A percentile compares a stretch with the other conserved stretches of the same genome.
These are phyloP conservation scores for Stichodactyla mertensii DNA, from an alignment of 64 coral and sea anemone genomes.

Conservation along the genomic window DNA sequence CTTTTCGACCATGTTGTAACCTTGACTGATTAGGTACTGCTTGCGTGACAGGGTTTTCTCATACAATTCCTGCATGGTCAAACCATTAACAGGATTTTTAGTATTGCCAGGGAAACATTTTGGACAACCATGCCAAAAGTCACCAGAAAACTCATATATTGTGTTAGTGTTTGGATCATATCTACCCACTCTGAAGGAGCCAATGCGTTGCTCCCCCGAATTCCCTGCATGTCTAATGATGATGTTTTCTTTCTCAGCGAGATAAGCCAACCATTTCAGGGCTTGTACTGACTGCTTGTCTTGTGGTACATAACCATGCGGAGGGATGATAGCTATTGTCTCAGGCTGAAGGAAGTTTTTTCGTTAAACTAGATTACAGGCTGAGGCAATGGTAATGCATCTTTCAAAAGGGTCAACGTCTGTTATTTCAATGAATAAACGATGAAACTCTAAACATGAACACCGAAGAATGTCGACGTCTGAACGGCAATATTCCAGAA, in stretches of 20 bases:
- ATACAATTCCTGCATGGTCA: conserved; percentile 1
- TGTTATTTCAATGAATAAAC: conserved; percentile 1
- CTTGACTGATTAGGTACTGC: background rate
- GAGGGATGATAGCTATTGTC: background rate
- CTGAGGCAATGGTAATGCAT: conserved; percentile 19
- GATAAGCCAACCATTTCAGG: conserved; percentile 4
- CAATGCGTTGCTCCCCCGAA: background rate
- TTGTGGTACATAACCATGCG: background rate
- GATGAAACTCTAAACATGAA: conserved; percentile 14
- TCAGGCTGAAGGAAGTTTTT: background rate
- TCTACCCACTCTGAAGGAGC: background rate
- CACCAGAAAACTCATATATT: background rate
- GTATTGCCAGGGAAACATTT: background rate
- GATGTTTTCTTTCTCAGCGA: background rate
- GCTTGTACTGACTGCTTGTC: conserved; percentile 23
- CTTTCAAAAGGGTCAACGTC: conserved; percentile 1
- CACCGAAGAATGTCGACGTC: conserved; percentile 30
- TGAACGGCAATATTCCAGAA: conserved; percentile 19
- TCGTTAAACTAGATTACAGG: conserved; percentile 3
- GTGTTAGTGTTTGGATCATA: too few species aligned
- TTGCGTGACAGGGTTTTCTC: too few species aligned
- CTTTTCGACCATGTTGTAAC: conserved; percentile 4
- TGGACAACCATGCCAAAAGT: conserved; percentile 25
- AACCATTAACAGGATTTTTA: background rate
- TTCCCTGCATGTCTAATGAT: conserved; percentile 8